Evolutionary conservation across 2,113 vertebrate genomes (phyloP), one percentile per base, ranked within the genome.

Genomic region (Macquaria australasica): DNA sequence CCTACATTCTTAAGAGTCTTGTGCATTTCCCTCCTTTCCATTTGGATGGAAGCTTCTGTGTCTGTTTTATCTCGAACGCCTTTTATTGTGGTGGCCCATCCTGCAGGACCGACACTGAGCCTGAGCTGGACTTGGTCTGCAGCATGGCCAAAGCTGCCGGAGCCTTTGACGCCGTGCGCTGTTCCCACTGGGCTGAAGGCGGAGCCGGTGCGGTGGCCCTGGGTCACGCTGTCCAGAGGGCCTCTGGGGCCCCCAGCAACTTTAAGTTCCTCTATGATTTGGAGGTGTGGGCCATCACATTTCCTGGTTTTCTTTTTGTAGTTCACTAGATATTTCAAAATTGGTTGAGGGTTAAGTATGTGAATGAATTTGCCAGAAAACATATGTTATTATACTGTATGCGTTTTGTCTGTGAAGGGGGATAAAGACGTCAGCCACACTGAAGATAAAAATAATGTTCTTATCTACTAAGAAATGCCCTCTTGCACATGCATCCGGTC

Each of bases 101-200:
- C 23, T 93, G 4, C 92, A 99, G 98, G 91, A 97, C 97, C 0
- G 99, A 99, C 83, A 97, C 97, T 0, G 95, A 94, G 45, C 95
- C 97, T 1, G 99, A 99, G 56, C 92, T 98, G 88, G 96, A 97
- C 56, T 94, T 99, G 75, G 87, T 99, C 41, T 96, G 96, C 82
- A 90, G 84, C n/a, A 69, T 97, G 64, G 96, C 99, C 56, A 98
- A 96, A 93, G 96, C 96, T 43, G 96, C 97, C 0, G 98, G 98
- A 62, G 99, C 99, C 0, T 99, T 98, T 0, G 98, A 99, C n/a
- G 97, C 98, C 0, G 97, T 99, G 84, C 96, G 91, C 25, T 98
- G 97, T 89, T 96, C 95, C 75, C 98, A 99, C 94, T 99, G 99
- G 99, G 97, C 98, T 12, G 96, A 99, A 60, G 99, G 98, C 0